Evolutionary conservation across 2,888 invertebrate genomes (phyloP), one percentile per base, ranked within the genome.

Genomic region (Platerodrilus igneus): DNA sequence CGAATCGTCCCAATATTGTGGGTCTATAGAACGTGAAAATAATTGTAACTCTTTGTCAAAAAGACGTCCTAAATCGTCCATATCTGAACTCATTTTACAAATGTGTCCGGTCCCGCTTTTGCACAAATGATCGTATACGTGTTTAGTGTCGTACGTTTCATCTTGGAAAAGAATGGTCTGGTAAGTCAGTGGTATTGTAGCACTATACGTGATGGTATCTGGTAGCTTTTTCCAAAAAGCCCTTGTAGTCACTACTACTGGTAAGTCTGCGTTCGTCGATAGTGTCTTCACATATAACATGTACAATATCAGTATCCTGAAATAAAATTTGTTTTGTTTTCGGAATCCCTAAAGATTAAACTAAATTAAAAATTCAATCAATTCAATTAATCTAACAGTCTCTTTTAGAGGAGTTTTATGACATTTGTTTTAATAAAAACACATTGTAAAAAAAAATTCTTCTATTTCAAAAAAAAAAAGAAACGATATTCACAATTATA

Each of bases 201-300:
- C 45, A 23, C 48, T 47, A 15, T 51, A 49, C 2, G 26, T 33
- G 3, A 39, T 27, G 1, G 45, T 37, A 11, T 43, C 11, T 1
- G 49, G 43, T 2, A 47, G 35, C 1, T 37, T 16, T 19, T 34
- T 47, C 49, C 47, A 51, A 28, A 34, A 48, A 1, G 46, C 46
- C 6, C 45, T 41, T 9, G 25, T 5, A 5, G 9, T 9, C 9
- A 25, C 9, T 25, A 7, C 9, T 5, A 10, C 10, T 5, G 25
- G 25, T 9, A 9, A 5, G 4, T 25, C 9, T 8, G 6, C 25
- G 10, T 8, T 19, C 5, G 5, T 19, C 10, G n/a, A 4, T 8
- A 5, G 25, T 5, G 25, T n/a, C n/a, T n/a, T n/a, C n/a, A n/a
- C n/a, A n/a, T n/a, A n/a, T n/a, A n/a, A n/a, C n/a, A n/a, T n/a